Percentiles rank a stretch among this genome's conserved stretches.
phyloP scores from a whole-genome alignment of 2,888 invertebrate genomes.

The Orthosia cruda region DNA sequence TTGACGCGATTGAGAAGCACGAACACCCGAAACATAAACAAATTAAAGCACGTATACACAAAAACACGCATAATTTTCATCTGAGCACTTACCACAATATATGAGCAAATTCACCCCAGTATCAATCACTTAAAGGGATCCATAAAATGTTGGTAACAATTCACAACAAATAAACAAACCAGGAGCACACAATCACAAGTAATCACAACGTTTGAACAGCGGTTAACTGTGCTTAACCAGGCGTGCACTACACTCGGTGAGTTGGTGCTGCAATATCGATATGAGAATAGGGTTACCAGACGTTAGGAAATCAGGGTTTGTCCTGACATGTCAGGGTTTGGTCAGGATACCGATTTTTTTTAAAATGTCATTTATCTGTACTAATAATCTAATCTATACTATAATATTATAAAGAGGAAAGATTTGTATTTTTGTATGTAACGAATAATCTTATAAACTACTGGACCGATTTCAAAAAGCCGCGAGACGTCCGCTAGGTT shows the following conservation, averaged over 20 bases:
- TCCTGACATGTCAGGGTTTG: no score
- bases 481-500: no score
- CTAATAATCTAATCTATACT: no score
- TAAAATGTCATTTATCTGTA: no score
- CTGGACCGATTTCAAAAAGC: no score
- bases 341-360: no score
- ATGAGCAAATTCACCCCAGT: conserved; percentile 16
- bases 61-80: not conserved
- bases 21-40: not conserved
- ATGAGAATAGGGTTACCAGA: conserved; percentile 15
- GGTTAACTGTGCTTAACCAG: conserved; percentile 63
- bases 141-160: conserved; percentile 41
- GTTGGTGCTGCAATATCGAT: conserved; percentile 56
- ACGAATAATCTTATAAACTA: no score
- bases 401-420: no score
- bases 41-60: no score
- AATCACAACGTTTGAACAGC: conserved; percentile 50
- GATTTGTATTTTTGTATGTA: no score
- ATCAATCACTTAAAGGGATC: conserved; percentile 47
- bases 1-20: no score
- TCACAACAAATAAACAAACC: conserved; percentile 42
- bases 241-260: conserved; percentile 47
- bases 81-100: conserved; percentile 30
- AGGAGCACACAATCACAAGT: conserved; percentile 44
- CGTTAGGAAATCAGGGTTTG: no score